Conservation (phyloP, 2,888 invertebrate species). For the Drosophila acutilabella region DNA sequence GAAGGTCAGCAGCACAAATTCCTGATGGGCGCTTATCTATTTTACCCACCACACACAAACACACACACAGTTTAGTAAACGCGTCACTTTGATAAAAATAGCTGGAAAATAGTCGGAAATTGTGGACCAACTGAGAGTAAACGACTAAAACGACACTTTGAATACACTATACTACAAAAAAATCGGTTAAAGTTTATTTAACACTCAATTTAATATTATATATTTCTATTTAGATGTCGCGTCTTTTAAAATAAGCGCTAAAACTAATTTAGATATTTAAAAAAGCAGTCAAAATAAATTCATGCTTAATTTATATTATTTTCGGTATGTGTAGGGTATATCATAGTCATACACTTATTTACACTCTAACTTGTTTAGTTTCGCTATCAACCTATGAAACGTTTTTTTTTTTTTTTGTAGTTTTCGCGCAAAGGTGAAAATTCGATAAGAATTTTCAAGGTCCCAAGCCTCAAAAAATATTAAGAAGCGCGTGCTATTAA, state of each 20-base stretch:
- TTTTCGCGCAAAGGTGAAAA: conserved; percentile 82
- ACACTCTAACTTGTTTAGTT: conserved; percentile 9
- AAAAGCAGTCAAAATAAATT: too few species aligned
- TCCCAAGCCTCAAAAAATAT: conserved; percentile 34
- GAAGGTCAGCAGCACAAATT: conserved; percentile 83
- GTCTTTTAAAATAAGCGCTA: too few species aligned
- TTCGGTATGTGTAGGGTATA: conserved; percentile 9
- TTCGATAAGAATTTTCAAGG: conserved; percentile 82
- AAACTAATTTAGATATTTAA: too few species aligned
- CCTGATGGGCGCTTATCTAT: conserved; percentile 68
- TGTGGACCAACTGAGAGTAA: conserved; percentile 4
- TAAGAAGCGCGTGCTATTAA: conserved; percentile 52
- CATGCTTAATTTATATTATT: too few species aligned
- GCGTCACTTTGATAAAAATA: conserved; percentile 66
- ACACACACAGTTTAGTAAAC: conserved; percentile 22
- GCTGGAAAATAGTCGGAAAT: conserved; percentile 24
- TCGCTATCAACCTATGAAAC: conserved; percentile 31
- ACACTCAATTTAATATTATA: too few species aligned
- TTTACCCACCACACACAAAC: conserved; percentile 45
- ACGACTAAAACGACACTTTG: not conserved
- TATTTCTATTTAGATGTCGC: too few species aligned
- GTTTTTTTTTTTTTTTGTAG: conserved; percentile 40
- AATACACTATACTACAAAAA: not conserved
- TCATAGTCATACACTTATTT: not conserved
- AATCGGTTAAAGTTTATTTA: too few species aligned